A percentile compares a stretch with the other conserved stretches of the same genome.
Evolutionary conservation across 2,888 invertebrate genomes (phyloP).

Genomic region (Lacanobia wlatinum): DNA sequence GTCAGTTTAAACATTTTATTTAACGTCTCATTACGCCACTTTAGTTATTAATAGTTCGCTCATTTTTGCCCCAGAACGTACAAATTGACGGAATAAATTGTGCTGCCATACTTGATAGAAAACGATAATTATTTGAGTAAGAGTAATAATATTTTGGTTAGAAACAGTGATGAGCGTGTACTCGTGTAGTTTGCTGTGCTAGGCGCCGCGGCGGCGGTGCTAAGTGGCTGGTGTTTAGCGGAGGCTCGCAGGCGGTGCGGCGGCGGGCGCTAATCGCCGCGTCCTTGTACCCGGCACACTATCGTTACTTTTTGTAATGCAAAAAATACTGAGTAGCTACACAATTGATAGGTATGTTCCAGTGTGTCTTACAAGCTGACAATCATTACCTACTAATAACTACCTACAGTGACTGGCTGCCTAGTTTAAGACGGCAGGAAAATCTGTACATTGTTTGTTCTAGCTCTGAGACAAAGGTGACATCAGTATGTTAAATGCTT

Average conservation of each 20-base stretch:
- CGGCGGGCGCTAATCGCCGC: conserved; percentile 69
- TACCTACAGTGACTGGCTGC: not conserved
- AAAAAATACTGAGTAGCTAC: conserved; percentile 42
- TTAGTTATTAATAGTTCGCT: not conserved
- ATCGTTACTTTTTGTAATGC: conserved; percentile 49
- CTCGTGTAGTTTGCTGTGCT: not conserved
- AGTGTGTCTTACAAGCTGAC: conserved; percentile 24
- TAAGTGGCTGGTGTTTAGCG: conserved; percentile 71
- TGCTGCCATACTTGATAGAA: not conserved
- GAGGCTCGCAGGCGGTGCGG: conserved; percentile 60
- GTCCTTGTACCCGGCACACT: conserved; percentile 69
- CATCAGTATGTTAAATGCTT: conserved; percentile 16
- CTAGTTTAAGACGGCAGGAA: conserved; percentile 1
- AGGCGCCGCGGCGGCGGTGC: conserved; percentile 31
- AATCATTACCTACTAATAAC: conserved; percentile 12
- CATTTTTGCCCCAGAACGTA: not conserved
- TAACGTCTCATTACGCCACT: not conserved
- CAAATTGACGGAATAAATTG: not conserved
- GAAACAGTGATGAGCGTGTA: conserved; percentile 2
- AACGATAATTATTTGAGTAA: not conserved
- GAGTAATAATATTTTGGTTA: not conserved
- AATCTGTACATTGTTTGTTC: conserved; percentile 16
- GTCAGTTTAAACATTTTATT: not conserved
- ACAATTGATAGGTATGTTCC: conserved; percentile 39
- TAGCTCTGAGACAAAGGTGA: conserved; percentile 9